These are phyloP conservation scores for Athrips mouffetella DNA, from an alignment of 2,888 invertebrate species.

Conservation along the genomic window DNA sequence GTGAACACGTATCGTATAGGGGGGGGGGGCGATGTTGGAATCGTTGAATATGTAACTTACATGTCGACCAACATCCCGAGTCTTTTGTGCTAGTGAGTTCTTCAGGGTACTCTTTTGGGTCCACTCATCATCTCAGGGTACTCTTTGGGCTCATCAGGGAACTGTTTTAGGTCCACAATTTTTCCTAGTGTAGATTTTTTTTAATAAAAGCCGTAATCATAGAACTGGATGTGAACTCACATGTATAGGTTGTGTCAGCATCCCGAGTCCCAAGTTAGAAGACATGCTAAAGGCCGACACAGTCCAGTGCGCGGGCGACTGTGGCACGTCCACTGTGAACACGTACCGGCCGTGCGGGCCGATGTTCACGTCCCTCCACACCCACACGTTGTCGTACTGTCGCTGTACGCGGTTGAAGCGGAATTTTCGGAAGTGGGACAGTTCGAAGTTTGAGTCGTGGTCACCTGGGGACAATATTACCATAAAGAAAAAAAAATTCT, in stretches of 20 bases:
- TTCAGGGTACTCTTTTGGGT: too few species aligned
- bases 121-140: too few species aligned
- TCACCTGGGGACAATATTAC: conserved; percentile 75
- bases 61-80: too few species aligned
- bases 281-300: conserved; percentile 95
- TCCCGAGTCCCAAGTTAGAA: conserved; percentile 90
- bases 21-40: conserved; percentile 94
- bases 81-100: too few species aligned
- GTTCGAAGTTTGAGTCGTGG: conserved; percentile 81
- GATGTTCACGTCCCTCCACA: conserved; percentile 96
- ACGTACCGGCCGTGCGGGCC: conserved; percentile 92
- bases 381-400: conserved; percentile 96
- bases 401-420: conserved; percentile 93
- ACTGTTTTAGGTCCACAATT: too few species aligned
- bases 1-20: conserved; percentile 91
- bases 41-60: too few species aligned
- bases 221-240: conserved; percentile 67
- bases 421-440: conserved; percentile 86
- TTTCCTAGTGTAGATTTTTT: too few species aligned
- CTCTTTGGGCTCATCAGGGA: too few species aligned
- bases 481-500: too few species aligned
- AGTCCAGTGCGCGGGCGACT: conserved; percentile 92
- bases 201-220: too few species aligned
- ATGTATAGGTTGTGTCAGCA: conserved; percentile 87
- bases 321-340: conserved; percentile 89